A percentile compares a stretch with the other conserved stretches of the same genome.
phyloP scores from a whole-genome alignment of 2,888 invertebrate species.

The Microplitis manilae region DNA sequence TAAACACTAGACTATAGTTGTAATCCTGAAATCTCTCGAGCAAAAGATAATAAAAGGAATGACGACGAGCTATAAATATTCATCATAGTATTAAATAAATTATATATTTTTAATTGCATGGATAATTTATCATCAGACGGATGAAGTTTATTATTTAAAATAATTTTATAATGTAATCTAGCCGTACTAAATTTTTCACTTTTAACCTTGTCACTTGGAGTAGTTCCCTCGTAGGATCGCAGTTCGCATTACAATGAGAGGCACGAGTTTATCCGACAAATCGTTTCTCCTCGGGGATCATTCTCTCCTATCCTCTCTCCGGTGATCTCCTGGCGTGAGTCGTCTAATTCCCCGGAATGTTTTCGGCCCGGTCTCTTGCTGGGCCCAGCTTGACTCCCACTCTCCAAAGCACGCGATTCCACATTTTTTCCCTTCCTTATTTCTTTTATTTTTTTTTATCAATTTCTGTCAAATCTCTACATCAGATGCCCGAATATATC shows the following conservation, averaged over 20 bases:
- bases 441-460: constrained; percentile 33
- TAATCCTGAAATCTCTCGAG: not conserved
- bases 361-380: constrained; percentile 65
- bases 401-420: constrained; percentile 44
- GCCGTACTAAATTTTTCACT: not conserved
- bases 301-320: constrained; percentile 28
- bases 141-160: no score
- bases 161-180: not conserved
- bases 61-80: not conserved
- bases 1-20: not conserved
- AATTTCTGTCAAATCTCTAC: constrained; percentile 1
- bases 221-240: constrained; percentile 56
- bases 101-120: no score
- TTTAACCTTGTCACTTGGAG: constrained; percentile 16
- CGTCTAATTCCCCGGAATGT: constrained; percentile 70
- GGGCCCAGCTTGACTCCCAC: constrained; percentile 67
- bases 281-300: constrained; percentile 51
- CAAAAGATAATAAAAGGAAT: not conserved
- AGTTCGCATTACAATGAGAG: constrained; percentile 66
- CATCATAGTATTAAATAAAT: no score
- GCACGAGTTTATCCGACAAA: constrained; percentile 39
- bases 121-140: no score
- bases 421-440: constrained; percentile 24
- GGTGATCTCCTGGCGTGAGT: constrained; percentile 60
- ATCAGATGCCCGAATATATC: constrained; percentile 15